These are phyloP conservation scores for Zaprionus kolodkinae DNA, from an alignment of 1,140 invertebrate species.

Conservation along the genomic window DNA sequence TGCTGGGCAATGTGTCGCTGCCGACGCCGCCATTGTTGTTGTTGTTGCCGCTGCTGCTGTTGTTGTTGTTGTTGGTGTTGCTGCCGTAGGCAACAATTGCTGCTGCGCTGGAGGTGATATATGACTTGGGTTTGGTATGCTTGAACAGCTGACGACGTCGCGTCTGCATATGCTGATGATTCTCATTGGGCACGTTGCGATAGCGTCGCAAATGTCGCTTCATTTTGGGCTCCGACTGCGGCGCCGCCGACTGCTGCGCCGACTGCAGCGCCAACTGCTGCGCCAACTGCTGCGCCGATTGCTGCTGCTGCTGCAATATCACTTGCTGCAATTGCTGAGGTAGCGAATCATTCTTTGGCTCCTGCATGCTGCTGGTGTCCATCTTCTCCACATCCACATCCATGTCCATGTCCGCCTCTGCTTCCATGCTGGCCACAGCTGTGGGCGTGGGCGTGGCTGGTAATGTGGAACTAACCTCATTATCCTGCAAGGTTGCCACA, in stretches of 20 bases:
- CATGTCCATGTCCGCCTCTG: background rate
- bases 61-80: constrained; percentile 13
- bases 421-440: background rate
- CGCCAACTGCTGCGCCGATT: background rate
- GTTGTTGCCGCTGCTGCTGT: background rate
- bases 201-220: constrained; percentile 63
- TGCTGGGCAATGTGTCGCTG: background rate
- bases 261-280: background rate
- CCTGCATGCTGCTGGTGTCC: background rate
- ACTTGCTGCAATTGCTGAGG: background rate
- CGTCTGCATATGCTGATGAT: constrained; percentile 71
- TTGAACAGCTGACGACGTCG: constrained; percentile 65
- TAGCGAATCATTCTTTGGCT: background rate
- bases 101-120: constrained; percentile 42
- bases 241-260: no score
- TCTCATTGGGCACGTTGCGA: constrained; percentile 79
- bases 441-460: constrained; percentile 49
- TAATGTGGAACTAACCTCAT: constrained; percentile 66
- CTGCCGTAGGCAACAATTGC: constrained; percentile 52
- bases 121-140: constrained; percentile 52
- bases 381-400: background rate
- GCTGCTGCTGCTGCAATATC: background rate
- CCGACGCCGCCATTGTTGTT: background rate
- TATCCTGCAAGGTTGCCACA: constrained; percentile 54
- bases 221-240: background rate